These are phyloP conservation scores for Acipenser transmontanus DNA, from an alignment of 2,797 vertebrate genomes.

Conservation along the genomic window DNA sequence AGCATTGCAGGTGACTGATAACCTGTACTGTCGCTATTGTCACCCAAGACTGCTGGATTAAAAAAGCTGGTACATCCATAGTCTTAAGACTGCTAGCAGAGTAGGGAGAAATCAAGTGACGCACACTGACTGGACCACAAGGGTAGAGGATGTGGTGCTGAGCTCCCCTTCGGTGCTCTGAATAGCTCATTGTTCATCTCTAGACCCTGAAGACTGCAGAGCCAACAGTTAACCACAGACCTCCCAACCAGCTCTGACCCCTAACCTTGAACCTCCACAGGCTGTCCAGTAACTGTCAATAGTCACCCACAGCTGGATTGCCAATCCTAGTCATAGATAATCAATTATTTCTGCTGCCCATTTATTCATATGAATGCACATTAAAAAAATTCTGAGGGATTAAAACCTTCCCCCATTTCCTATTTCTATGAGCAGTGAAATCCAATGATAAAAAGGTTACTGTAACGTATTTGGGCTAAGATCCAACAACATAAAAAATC, in stretches of 20 bases:
- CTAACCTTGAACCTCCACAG: not conserved
- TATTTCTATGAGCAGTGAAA: too few species aligned
- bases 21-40: too few species aligned
- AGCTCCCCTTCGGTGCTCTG: not conserved
- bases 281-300: not conserved
- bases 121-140: too few species aligned
- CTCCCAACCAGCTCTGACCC: slow-evolving; percentile 2
- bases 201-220: not conserved
- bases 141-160: slow-evolving; percentile 1
- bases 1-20: too few species aligned
- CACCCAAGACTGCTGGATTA: too few species aligned
- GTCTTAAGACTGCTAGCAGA: not conserved
- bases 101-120: not conserved
- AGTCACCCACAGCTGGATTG: not conserved
- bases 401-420: too few species aligned
- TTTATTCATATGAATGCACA: slow-evolving; percentile 6
- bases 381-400: too few species aligned
- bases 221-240: not conserved
- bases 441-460: too few species aligned
- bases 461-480: too few species aligned
- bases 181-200: slow-evolving; percentile 6
- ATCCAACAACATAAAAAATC: too few species aligned
- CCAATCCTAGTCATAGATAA: slow-evolving; percentile 18
- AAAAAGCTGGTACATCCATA: not conserved
- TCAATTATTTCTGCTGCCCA: slow-evolving; percentile 32